phyloP scores from a whole-genome alignment of 2,888 invertebrate species.

The Heliconius hortense region DNA sequence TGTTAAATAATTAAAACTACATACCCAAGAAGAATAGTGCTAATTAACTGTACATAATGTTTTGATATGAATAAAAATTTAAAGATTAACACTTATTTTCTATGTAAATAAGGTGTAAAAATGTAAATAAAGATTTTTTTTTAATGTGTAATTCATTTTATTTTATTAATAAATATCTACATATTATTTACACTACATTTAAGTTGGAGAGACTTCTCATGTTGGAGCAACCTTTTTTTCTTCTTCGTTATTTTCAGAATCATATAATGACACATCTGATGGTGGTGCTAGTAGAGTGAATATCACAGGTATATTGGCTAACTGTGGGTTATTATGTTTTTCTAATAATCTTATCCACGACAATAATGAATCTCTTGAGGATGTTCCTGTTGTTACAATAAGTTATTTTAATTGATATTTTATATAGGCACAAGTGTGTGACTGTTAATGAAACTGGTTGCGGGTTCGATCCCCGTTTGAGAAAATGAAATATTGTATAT shows the following conservation, averaged over 20 bases:
- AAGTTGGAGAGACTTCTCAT: not conserved
- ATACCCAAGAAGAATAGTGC: not conserved
- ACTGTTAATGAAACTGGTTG: too few relatives aligned
- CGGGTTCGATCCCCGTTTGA: too few relatives aligned
- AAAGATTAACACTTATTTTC: constrained; percentile 7
- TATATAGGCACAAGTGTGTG: too few relatives aligned
- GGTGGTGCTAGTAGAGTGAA: constrained; percentile 89
- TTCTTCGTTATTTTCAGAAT: constrained; percentile 57
- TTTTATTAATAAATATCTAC: constrained; percentile 33
- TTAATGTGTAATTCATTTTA: constrained; percentile 15
- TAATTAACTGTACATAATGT: constrained; percentile 20
- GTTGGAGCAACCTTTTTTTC: constrained; percentile 46
- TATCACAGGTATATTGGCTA: constrained; percentile 90
- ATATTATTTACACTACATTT: constrained; percentile 9
- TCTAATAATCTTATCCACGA: constrained; percentile 94
- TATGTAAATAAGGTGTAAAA: constrained; percentile 32
- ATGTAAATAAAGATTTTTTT: constrained; percentile 39
- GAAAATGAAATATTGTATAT: too few relatives aligned
- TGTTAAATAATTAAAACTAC: not conserved
- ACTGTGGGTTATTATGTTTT: constrained; percentile 86
- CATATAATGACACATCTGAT: constrained; percentile 65
- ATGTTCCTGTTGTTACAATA: constrained; percentile 83
- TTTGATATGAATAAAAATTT: constrained; percentile 16
- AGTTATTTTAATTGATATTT: too few relatives aligned
- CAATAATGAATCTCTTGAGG: constrained; percentile 94